Evolutionary conservation across 2,113 vertebrate genomes (phyloP), one percentile per base, ranked within the genome.

Genomic region (Gulo gulo): DNA sequence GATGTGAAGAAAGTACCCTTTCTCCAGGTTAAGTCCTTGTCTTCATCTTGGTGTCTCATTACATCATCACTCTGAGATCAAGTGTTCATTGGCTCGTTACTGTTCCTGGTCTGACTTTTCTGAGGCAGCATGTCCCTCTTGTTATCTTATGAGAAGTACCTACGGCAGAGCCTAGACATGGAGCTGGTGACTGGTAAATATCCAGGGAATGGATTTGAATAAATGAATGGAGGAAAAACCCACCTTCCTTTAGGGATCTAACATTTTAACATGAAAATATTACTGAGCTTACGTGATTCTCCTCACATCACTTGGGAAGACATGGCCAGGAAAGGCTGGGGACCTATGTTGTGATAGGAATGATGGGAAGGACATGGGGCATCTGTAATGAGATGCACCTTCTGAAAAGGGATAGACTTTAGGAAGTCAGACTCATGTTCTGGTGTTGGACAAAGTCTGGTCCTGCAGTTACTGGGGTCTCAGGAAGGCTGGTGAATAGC

Each of bases 131-230:
- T 5, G 13, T 12, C 6, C 36, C 80, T 59, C 6, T 52, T 10
- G 16, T n/a, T 61, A 6, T 55, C 39, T 42, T 57, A 61, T 15
- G 71, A 55, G 36, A 45, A 6, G 7, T 47, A 42, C 42, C 63
- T 15, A 5, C 0, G 4, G 7, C 7, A 47, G 52, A 47, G 52
- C 24, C 14, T 16, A 2, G 26, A 6, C 1, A 0, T 2, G 6
- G 76, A 80, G 34, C 4, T 12, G 1, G 23, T 4, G 11, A 26
- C 50, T 57, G 23, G 3, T 26, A 67, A 21, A 12, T 26, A 31
- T 2, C 15, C 55, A 23, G 20, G 10, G 36, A 45, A 47, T 21
- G 21, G 65, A n/a, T 23, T 31, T 8, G 36, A 82, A 36, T 39
- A 13, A 20, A 39, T 11, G 42, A 61, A n/a, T 47, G 67, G 63